Evolutionary conservation across 2,113 vertebrate species (phyloP), one percentile per base, ranked within the genome.

Genomic region (Eidolon helvum): DNA sequence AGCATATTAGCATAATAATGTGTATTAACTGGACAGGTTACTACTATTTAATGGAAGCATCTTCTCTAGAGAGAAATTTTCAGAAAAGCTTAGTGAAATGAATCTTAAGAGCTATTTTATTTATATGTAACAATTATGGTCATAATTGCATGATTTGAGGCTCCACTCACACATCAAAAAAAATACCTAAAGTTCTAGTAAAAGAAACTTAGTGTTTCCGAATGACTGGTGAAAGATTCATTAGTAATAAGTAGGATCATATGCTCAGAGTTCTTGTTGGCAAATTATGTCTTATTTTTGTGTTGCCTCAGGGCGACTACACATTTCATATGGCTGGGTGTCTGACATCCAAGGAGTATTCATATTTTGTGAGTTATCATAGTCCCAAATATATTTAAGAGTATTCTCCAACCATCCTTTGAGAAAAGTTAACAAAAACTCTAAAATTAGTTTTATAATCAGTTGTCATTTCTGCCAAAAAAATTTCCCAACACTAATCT

Each of bases 211-310:
- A 61, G 53, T 43, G 26, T 59, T 87, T 94, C 69, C 16, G 71
- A 91, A 57, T 26, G 22, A 78, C 18, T 94, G 28, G 69, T 77
- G 40, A 65, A 79, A 91, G 53, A 88, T 18, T 92, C 38, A 91
- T 19, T 57, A 30, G 19, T 38, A 83, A 3, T 18, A 71, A 57
- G 21, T 83, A 85, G 59, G 53, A 88, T 24, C 48, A 48, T 45
- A 82, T 69, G 66, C 28, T 78, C 33, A 83, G 61, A 78, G 61
- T 68, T 94, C 69, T 94, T 50, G 9, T 66, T 69, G 63, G 69
- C 57, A 95, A 90, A 63, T 43, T 80, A 82, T 50, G n/a, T 22
- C 24, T 68, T 71, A 85, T 85, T 84, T 96, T 68, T 89, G 71
- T 78, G 38, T 11, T 83, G 55, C 53, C 24, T 84, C 43, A 86